Conservation (phyloP, 2,113 vertebrate species). For the Daboia siamensis region DNA sequence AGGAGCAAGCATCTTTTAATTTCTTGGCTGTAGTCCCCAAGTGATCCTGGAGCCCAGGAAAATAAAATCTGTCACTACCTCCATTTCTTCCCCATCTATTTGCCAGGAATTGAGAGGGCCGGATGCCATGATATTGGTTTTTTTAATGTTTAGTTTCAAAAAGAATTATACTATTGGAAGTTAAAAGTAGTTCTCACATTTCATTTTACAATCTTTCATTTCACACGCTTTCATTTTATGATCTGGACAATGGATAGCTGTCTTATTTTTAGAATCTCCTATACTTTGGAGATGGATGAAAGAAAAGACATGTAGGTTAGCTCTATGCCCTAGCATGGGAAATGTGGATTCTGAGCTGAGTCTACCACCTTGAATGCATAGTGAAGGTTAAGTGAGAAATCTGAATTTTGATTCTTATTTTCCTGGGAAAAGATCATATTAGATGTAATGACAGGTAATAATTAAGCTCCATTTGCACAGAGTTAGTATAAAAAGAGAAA, state of each 20-base stretch:
- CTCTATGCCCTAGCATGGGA: neutral
- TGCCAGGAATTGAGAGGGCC: too few relatives aligned
- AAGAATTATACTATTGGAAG: neutral
- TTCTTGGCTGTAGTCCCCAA: too few relatives aligned
- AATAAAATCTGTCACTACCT: too few relatives aligned
- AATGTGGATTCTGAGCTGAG: neutral
- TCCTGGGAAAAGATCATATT: neutral
- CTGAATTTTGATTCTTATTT: neutral
- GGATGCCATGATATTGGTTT: too few relatives aligned
- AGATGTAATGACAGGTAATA: neutral
- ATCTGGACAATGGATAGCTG: slow-evolving; percentile 1
- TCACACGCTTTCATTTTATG: neutral
- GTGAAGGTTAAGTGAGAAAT: neutral
- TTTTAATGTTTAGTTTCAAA: too few relatives aligned
- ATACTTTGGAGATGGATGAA: neutral
- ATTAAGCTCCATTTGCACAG: neutral
- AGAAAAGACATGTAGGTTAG: neutral
- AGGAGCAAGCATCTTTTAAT: too few relatives aligned
- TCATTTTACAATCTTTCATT: neutral
- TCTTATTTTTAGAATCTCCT: slow-evolving; percentile 30
- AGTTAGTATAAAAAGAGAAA: neutral
- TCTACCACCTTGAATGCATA: neutral
- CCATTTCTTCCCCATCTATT: too few relatives aligned
- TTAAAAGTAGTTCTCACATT: slow-evolving; percentile 20
- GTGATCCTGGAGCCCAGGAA: too few relatives aligned